Conservation (phyloP, 2,113 vertebrate genomes). For the Coracopsis vasa region DNA sequence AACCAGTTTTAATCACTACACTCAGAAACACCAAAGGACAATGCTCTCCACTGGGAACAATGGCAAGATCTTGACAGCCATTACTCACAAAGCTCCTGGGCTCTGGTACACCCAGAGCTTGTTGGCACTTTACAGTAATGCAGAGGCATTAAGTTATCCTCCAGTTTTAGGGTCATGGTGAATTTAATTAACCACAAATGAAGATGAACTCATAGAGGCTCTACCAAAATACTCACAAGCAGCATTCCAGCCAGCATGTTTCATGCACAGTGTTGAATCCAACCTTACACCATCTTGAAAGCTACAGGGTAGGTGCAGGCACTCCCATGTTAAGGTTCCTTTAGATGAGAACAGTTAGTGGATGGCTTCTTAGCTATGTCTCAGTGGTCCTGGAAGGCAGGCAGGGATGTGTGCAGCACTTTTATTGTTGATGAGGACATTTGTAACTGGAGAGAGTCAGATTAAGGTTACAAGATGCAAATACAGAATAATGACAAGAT, state of each 20-base stretch:
- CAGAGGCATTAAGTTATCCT: neutral
- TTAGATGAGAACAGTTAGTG: neutral
- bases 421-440: neutral
- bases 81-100: neutral
- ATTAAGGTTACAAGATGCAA: neutral
- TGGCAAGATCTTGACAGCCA: neutral
- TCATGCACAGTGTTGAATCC: neutral
- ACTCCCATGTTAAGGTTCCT: neutral
- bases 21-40: neutral
- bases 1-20: neutral
- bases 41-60: neutral
- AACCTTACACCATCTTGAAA: rapidly evolving
- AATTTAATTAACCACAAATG: slow-evolving; percentile 10
- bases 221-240: neutral
- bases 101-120: neutral
- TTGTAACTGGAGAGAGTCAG: neutral
- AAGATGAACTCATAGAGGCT: neutral
- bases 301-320: neutral
- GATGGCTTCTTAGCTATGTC: neutral
- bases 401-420: neutral
- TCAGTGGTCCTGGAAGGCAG: neutral
- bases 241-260: neutral
- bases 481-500: neutral
- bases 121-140: neutral
- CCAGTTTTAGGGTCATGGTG: neutral